Evolutionary conservation across 2,888 invertebrate genomes (phyloP).

Genomic region (Acrobasis repandana): DNA sequence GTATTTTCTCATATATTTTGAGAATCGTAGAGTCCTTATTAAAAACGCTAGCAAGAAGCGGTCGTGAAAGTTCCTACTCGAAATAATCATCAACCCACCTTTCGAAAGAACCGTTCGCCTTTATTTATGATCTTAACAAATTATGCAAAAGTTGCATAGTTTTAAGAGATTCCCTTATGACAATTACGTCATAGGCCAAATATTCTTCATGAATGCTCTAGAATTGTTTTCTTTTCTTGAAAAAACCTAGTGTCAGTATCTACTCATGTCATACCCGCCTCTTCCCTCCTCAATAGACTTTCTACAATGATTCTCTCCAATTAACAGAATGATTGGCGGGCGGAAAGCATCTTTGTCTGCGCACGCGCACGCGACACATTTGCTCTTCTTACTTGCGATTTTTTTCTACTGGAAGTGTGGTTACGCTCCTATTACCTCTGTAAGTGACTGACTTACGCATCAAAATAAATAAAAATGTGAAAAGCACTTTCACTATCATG

Average conservation of each 20-base stretch:
- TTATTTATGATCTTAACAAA: no score
- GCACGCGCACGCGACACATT: conserved; percentile 77
- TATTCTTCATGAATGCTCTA: no score
- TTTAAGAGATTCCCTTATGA: no score
- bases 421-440: conserved; percentile 22
- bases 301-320: conserved; percentile 82
- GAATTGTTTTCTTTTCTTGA: no score
- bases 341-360: conserved; percentile 60
- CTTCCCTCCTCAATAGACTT: conserved; percentile 49
- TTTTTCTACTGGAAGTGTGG: conserved; percentile 27
- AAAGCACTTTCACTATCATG: conserved; percentile 14
- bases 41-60: no score
- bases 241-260: neutral
- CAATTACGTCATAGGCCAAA: no score
- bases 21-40: no score
- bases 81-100: no score
- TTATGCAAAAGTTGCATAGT: no score
- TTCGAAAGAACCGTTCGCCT: no score
- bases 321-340: conserved; percentile 79
- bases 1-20: no score
- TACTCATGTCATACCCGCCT: conserved; percentile 29
- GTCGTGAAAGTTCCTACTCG: no score
- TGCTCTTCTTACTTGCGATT: conserved; percentile 62
- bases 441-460: conserved; percentile 19
- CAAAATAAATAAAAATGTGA: conserved; percentile 12